Percentiles rank a stretch among this genome's conserved stretches.
phyloP scores from a whole-genome alignment of 2,113 vertebrate species.

The Ptyas mucosa region DNA sequence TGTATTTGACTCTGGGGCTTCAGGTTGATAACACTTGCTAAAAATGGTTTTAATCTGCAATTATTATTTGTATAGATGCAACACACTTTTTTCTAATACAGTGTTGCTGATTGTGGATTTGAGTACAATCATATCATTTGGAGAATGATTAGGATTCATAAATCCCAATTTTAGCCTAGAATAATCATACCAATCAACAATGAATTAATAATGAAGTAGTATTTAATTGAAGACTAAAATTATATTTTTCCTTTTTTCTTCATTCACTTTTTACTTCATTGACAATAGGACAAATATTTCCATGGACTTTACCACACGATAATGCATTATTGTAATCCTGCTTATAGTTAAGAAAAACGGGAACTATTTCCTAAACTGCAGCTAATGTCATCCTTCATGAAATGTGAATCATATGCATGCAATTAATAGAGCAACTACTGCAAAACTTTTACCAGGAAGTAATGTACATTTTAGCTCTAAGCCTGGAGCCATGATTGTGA shows the following conservation, averaged over 20 bases:
- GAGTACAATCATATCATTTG: neutral
- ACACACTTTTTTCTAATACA: neutral
- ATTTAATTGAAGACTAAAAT: neutral
- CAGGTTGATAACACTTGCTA: neutral
- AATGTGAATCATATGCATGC: neutral
- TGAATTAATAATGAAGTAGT: neutral
- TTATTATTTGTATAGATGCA: neutral
- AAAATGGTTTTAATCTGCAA: neutral
- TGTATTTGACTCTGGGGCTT: neutral
- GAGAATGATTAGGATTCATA: too few species aligned
- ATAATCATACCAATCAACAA: neutral
- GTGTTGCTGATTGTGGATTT: neutral
- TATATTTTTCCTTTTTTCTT: neutral
- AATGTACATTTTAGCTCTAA: slow-evolving; percentile 10
- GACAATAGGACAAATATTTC: neutral
- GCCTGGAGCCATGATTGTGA: neutral
- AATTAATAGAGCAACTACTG: neutral
- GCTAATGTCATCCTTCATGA: neutral
- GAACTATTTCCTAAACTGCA: neutral
- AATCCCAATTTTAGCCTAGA: neutral
- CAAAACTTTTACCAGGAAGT: slow-evolving; percentile 3
- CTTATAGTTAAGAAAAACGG: neutral
- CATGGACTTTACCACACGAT: neutral
- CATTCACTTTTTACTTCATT: neutral
- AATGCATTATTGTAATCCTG: neutral